Conservation (phyloP, 2,797 vertebrate species). For the Leuciscus waleckii region DNA sequence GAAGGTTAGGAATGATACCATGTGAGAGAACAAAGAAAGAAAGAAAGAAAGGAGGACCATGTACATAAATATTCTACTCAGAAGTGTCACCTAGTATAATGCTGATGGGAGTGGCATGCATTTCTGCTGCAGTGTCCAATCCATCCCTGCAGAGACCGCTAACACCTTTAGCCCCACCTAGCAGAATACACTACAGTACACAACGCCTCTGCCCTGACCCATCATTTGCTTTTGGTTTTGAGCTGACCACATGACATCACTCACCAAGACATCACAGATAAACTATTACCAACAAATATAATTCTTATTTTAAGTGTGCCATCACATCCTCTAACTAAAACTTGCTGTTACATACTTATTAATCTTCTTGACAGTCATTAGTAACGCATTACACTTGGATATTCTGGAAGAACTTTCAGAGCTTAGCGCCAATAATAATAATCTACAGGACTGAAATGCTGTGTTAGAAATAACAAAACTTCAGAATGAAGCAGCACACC, state of each 20-base stretch:
- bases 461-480: background rate
- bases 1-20: background rate
- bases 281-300: constrained; percentile 17
- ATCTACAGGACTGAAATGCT: constrained; percentile 9
- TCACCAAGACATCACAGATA: background rate
- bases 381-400: background rate
- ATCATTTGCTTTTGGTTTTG: constrained; percentile 12
- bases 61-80: background rate
- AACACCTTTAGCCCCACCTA: constrained; percentile 6
- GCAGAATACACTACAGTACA: constrained; percentile 3
- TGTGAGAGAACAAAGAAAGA: background rate
- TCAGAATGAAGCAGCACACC: constrained; percentile 38
- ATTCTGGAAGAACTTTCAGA: background rate
- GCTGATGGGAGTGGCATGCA: constrained; percentile 48
- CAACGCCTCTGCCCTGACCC: background rate
- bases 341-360: background rate
- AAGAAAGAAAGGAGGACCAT: background rate
- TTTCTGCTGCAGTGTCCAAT: constrained; percentile 27
- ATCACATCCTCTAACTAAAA: background rate
- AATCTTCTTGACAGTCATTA: background rate
- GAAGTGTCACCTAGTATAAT: constrained; percentile 44
- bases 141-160: constrained; percentile 31
- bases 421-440: constrained; percentile 6
- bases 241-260: background rate
- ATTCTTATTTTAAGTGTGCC: background rate